Evolutionary conservation across 2,888 invertebrate species (phyloP).

Genomic region (Diarsia mendica): DNA sequence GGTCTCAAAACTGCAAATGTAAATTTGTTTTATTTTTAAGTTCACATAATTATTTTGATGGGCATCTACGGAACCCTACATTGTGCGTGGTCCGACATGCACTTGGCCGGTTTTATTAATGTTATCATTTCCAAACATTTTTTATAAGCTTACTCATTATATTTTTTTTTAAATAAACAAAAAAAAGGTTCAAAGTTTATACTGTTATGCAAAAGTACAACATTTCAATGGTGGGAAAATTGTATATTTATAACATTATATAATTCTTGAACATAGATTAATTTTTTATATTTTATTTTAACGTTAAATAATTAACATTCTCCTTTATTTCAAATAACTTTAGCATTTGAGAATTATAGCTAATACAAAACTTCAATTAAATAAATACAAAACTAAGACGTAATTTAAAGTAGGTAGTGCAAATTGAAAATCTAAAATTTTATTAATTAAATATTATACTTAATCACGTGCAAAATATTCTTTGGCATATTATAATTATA

Average conservation of each 20-base stretch:
- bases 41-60: too few relatives aligned
- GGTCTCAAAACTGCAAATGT: too few relatives aligned
- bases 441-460: slow-evolving; percentile 10
- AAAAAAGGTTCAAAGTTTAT: not conserved
- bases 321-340: not conserved
- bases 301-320: not conserved
- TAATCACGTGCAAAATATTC: slow-evolving; percentile 27
- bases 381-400: not conserved
- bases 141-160: too few relatives aligned
- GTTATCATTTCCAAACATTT: too few relatives aligned
- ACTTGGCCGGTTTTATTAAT: too few relatives aligned
- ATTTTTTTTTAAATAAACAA: not conserved
- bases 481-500: too few relatives aligned
- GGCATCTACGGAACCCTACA: too few relatives aligned
- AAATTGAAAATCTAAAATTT: not conserved
- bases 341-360: not conserved
- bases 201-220: slow-evolving; percentile 6
- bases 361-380: not conserved
- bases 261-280: not conserved
- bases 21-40: too few relatives aligned
- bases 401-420: not conserved
- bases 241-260: slow-evolving; percentile 14
- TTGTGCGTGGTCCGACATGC: too few relatives aligned
- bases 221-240: slow-evolving; percentile 29
- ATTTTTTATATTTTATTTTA: not conserved